Conservation (phyloP, 2,113 vertebrate genomes). For the Tragelaphus buxtoni region DNA sequence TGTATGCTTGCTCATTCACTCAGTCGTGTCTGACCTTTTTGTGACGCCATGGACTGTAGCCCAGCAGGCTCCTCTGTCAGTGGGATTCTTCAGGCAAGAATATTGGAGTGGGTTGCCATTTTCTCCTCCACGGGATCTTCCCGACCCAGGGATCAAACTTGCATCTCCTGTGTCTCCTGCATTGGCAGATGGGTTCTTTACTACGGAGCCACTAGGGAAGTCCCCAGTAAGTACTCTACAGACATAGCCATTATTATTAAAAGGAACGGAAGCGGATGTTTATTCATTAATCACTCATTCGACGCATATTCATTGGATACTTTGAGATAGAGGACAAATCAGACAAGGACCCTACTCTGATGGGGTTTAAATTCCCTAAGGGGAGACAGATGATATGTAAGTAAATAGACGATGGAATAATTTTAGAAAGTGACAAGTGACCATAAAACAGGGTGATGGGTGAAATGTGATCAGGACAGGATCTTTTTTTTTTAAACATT, state of each 20-base stretch:
- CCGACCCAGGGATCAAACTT: background rate
- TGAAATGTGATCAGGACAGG: background rate
- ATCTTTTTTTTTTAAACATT: background rate
- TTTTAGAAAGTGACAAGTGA: background rate
- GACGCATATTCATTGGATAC: background rate
- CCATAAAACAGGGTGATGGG: background rate
- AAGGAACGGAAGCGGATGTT: background rate
- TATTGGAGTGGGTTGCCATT: background rate
- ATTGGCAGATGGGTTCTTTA: background rate
- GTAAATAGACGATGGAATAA: background rate
- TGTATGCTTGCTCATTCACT: background rate
- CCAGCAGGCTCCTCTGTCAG: background rate
- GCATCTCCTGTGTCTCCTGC: background rate
- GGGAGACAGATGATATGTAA: background rate
- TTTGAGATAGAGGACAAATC: background rate
- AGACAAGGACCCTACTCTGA: background rate
- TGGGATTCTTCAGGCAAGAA: background rate
- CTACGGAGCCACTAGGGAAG: background rate
- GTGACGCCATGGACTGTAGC: background rate
- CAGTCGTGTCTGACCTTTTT: background rate
- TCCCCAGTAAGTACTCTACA: background rate
- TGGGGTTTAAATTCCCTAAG: background rate
- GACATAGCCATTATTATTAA: background rate
- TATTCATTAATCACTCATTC: background rate
- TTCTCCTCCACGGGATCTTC: background rate